Evolutionary conservation across 2,888 invertebrate species (phyloP), one percentile per base, ranked within the genome.

Genomic region (Laothoe populi): DNA sequence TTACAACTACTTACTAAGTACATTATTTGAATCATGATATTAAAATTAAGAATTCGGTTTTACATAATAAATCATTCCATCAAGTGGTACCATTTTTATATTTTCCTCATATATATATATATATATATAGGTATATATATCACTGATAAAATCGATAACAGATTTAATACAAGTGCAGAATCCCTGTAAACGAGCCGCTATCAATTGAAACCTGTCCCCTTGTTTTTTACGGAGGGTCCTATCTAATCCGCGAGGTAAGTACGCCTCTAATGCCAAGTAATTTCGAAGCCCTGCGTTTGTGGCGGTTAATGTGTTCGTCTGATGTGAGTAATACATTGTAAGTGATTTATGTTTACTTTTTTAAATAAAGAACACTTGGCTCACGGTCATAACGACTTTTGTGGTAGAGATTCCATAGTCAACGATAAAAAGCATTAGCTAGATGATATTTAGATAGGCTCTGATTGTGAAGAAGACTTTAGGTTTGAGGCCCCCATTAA

Each of bases 161-260:
- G 63, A 65, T 65, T 66, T 59, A 59, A 44, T 57, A 64, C 68
- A 63, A 66, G 68, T 58, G 77, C 73, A 71, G 74, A 74, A 79
- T 78, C 80, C 71, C 70, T 74, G 75, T 72, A 72, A 82, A 82
- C 82, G 82, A 78, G 78, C 78, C 78, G 71, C 70, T 67, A 72
- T 78, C 76, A 78, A 82, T 79, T 76, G 75, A 75, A 70, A 81
- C 80, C 81, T 66, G 73, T 84, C 88, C 88, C 82, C 88, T 88
- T 91, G 90, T 92, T 92, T 92, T 92, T 91, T 92, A 88, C 84
- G 72, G 78, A 86, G 91, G 90, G 90, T 82, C 78, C 76, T 71
- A 60, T 71, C 79, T 89, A 88, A 89, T 87, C 88, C 86, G 76
- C 70, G 74, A 71, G 68, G 59, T 82, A 83, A 85, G 86, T 77